phyloP scores from a whole-genome alignment of 2,113 vertebrate genomes.

The Bombycilla garrulus region DNA sequence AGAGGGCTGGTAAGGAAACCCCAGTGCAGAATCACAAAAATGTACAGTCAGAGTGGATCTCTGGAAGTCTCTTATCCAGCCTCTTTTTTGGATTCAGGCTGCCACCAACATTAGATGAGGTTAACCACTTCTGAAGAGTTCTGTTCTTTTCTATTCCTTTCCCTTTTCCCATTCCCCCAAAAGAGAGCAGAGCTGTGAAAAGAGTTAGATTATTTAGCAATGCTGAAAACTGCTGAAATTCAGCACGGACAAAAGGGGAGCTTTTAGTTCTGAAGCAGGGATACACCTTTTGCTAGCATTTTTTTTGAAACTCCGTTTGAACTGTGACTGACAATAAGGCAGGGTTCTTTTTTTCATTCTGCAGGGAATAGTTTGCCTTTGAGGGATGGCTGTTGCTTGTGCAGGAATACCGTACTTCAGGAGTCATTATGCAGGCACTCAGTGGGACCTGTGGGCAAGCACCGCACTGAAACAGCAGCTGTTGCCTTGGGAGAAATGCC shows the following conservation, averaged over 20 bases:
- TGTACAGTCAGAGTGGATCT: neutral
- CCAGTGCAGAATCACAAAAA: neutral
- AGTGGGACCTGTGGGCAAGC: neutral
- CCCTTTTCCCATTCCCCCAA: neutral
- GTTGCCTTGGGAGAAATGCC: neutral
- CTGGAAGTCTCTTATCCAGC: neutral
- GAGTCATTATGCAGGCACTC: neutral
- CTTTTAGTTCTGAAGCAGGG: neutral
- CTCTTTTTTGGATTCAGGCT: neutral
- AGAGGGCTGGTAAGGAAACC: neutral
- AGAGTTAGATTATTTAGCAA: neutral
- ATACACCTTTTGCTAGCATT: neutral
- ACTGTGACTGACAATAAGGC: neutral
- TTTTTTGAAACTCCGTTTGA: neutral
- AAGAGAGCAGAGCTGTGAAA: neutral
- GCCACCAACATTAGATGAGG: neutral
- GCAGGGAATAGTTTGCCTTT: neutral
- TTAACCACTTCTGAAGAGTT: neutral
- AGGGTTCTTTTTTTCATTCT: neutral
- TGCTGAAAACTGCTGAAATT: neutral
- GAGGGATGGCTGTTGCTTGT: neutral
- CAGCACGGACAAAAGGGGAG: neutral
- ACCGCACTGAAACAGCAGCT: neutral
- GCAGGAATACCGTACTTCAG: neutral
- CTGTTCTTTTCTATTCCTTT: neutral